These are phyloP conservation scores for Chaetorhynchus papuensis DNA, from an alignment of 2,113 vertebrate species.

Conservation along the genomic window DNA sequence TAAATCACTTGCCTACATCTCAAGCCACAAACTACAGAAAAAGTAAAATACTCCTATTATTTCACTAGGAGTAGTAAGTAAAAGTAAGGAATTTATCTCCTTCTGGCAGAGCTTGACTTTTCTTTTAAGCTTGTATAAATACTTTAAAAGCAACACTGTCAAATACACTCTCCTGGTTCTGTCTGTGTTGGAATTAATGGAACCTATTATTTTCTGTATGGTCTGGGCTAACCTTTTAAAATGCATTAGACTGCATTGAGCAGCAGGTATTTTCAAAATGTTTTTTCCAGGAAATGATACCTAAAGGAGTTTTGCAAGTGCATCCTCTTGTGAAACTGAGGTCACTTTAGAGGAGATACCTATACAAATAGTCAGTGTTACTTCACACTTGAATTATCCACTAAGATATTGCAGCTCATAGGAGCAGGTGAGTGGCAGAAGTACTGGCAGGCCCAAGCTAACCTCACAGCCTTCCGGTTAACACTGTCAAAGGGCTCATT, in stretches of 20 bases:
- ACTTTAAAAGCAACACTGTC: background rate
- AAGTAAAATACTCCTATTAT: background rate
- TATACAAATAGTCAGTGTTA: background rate
- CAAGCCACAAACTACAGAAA: background rate
- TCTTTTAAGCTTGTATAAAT: background rate
- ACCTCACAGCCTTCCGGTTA: background rate
- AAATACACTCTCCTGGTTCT: background rate
- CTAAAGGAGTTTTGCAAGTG: background rate
- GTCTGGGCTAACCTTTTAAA: background rate
- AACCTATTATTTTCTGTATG: background rate
- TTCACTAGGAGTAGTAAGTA: background rate
- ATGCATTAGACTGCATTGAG: background rate
- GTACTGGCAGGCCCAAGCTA: background rate
- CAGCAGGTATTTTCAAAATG: background rate
- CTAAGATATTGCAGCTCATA: background rate
- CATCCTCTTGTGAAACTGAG: background rate
- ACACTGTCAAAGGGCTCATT: background rate
- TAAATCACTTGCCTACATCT: background rate
- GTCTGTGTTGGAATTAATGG: background rate
- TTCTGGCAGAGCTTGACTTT: background rate
- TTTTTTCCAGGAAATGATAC: background rate
- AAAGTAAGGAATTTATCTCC: background rate
- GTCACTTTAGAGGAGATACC: background rate
- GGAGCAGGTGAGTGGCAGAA: background rate
- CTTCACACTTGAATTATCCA: background rate